Percentiles rank a stretch among this genome's conserved stretches.
Conservation (phyloP, 2,113 vertebrate species). For the Clarias batrachus region DNA sequence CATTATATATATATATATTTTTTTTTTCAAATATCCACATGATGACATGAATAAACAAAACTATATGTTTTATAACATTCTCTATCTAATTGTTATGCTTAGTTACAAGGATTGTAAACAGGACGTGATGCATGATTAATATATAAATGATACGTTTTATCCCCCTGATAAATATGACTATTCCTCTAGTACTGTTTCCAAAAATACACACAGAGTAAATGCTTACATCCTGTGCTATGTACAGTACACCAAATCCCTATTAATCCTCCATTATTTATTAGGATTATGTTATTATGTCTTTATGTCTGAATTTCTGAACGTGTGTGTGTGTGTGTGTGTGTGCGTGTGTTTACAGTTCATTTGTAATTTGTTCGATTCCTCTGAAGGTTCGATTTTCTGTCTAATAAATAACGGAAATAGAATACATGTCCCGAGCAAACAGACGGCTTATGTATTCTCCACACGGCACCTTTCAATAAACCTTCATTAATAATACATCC, state of each 20-base stretch:
- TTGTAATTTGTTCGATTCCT: background rate
- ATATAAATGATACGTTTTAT: background rate
- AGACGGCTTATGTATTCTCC: background rate
- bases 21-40: too few species aligned
- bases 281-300: background rate
- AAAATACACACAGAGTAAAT: background rate
- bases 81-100: background rate
- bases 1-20: too few species aligned
- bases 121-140: background rate
- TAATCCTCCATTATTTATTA: background rate
- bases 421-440: background rate
- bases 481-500: conserved; percentile 1
- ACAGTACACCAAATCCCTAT: background rate
- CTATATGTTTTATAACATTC: too few species aligned
- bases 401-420: conserved; percentile 14
- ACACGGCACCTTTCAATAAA: background rate
- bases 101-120: background rate
- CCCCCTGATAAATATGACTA: background rate
- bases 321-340: background rate
- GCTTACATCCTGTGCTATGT: background rate
- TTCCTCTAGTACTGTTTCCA: background rate
- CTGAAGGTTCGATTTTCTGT: background rate
- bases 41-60: too few species aligned
- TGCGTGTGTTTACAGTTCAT: background rate
- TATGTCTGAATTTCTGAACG: background rate